These are phyloP conservation scores for Xenopus tropicalis DNA, from an alignment of 2,113 vertebrate genomes.

Conservation along the genomic window UCB_Xtro_10.0 CM004448.2:2456501-2457000, in stretches of 20 bases:
- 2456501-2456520: slow-evolving; percentile 62
- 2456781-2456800: too few species aligned
- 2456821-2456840: too few species aligned
- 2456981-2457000: slow-evolving; percentile 71
- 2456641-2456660: not conserved
- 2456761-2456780: slow-evolving; percentile 70
- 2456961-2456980: slow-evolving; percentile 65
- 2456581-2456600: slow-evolving; percentile 80
- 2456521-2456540: slow-evolving; percentile 69
- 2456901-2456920: slow-evolving; percentile 74
- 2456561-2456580: slow-evolving; percentile 78
- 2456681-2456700: too few species aligned
- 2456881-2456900: slow-evolving; percentile 61
- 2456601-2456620: slow-evolving; percentile 54
- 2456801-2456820: too few species aligned
- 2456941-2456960: slow-evolving; percentile 67
- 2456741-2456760: slow-evolving; percentile 74
- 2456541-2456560: slow-evolving; percentile 81
- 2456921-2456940: slow-evolving; percentile 48
- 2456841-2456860: too few species aligned
- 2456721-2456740: slow-evolving; percentile 45
- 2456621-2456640: not conserved
- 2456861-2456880: too few species aligned
- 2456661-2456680: not conserved
- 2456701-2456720: too few species aligned